Conservation (phyloP, 1,140 invertebrate genomes). For the Magallana angulata region DNA sequence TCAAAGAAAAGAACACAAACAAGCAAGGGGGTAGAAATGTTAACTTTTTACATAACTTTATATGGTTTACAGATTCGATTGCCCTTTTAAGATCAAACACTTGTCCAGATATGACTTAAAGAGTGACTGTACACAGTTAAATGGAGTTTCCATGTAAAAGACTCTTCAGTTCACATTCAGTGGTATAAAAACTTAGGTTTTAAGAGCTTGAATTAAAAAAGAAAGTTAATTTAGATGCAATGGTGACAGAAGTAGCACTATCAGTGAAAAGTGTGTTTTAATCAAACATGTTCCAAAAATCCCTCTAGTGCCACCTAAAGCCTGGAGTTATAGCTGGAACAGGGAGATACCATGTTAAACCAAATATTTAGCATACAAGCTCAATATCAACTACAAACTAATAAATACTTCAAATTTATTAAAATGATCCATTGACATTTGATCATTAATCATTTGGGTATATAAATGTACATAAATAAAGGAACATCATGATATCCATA, state of each 20-base stretch:
- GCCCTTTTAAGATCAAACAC: not conserved
- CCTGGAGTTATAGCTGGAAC: not conserved
- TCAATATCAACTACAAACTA: too few species aligned
- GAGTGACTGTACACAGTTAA: not conserved
- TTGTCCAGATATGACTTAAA: not conserved
- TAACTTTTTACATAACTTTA: not conserved
- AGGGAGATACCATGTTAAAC: too few species aligned
- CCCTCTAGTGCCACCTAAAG: not conserved
- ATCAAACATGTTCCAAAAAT: not conserved
- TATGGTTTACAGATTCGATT: not conserved
- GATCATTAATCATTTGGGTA: too few species aligned
- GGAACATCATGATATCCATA: too few species aligned
- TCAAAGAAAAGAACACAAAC: not conserved
- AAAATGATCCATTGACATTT: too few species aligned
- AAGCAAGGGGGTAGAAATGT: not conserved
- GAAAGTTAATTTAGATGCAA: conserved; percentile 2
- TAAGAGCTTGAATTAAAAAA: not conserved
- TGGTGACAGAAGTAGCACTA: not conserved
- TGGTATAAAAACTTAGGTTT: not conserved
- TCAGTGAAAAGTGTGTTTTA: not conserved
- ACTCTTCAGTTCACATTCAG: not conserved
- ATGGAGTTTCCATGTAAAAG: conserved; percentile 13
- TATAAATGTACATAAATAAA: too few species aligned
- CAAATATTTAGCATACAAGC: too few species aligned
- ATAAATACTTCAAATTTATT: too few species aligned